A percentile compares a stretch with the other conserved stretches of the same genome.
phyloP scores from a whole-genome alignment of 1,140 invertebrate species.

The Lepeophtheirus salmonis region DNA sequence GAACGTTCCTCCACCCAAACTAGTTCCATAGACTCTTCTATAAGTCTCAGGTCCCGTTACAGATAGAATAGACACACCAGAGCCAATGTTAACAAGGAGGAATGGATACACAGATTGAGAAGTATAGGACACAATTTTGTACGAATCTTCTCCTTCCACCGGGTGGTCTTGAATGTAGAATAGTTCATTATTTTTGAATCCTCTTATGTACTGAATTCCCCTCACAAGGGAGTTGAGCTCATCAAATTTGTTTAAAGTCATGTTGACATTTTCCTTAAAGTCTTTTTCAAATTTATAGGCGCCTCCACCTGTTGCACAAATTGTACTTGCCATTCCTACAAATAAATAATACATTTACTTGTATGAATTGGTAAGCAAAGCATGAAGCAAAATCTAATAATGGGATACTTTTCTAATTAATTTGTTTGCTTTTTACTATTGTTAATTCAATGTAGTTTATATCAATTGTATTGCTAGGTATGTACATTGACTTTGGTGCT shows the following conservation, averaged over 20 bases:
- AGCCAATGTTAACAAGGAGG: conserved; percentile 83
- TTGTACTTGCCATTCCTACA: conserved; percentile 77
- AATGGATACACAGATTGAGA: conserved; percentile 12
- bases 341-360: too few species aligned
- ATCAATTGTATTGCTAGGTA: too few species aligned
- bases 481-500: too few species aligned
- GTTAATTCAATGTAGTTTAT: too few species aligned
- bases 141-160: conserved; percentile 43
- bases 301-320: conserved; percentile 94
- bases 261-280: conserved; percentile 78
- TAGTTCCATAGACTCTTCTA: conserved; percentile 83
- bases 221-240: conserved; percentile 86
- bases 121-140: conserved; percentile 61
- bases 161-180: conserved; percentile 73
- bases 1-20: conserved; percentile 92
- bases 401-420: too few species aligned
- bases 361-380: too few species aligned
- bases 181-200: conserved; percentile 68
- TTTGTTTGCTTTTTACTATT: too few species aligned
- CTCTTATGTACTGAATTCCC: conserved; percentile 84
- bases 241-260: conserved; percentile 85
- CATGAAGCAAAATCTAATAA: too few species aligned
- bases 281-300: conserved; percentile 93
- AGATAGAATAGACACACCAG: conserved; percentile 82
- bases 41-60: conserved; percentile 79